Conservation (phyloP, 2,888 invertebrate genomes). For the Chymomyza caudatula region DNA sequence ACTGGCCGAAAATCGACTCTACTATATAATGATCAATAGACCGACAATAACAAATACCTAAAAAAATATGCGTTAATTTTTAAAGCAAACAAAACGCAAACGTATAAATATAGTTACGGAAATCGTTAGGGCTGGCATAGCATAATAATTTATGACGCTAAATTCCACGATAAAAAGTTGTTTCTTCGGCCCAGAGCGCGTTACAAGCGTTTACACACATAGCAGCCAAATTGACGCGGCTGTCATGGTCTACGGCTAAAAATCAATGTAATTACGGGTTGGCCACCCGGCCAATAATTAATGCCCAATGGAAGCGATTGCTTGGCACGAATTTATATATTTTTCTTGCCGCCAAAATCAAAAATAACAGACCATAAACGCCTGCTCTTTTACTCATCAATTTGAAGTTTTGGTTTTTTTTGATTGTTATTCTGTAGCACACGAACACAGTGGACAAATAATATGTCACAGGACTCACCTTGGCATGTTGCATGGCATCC, state of each 20-base stretch:
- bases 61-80: slow-evolving; percentile 58
- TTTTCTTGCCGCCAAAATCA: slow-evolving; percentile 46
- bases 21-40: slow-evolving; percentile 63
- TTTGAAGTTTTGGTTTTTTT: slow-evolving; percentile 13
- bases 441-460: slow-evolving; percentile 2
- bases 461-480: slow-evolving; percentile 80
- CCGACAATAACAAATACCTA: slow-evolving; percentile 23
- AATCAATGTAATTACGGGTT: slow-evolving; percentile 64
- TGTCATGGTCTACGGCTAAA: slow-evolving; percentile 30
- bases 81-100: slow-evolving; percentile 43
- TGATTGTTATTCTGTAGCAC: slow-evolving; percentile 6
- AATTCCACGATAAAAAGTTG: slow-evolving; percentile 27
- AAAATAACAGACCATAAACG: neutral
- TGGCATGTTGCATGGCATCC: slow-evolving; percentile 85
- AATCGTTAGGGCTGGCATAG: slow-evolving; percentile 4
- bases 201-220: slow-evolving; percentile 40
- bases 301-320: slow-evolving; percentile 35
- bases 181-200: too few relatives aligned
- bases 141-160: slow-evolving; percentile 62
- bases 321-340: slow-evolving; percentile 8
- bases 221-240: slow-evolving; percentile 55
- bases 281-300: slow-evolving; percentile 24
- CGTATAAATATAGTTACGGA: neutral
- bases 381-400: neutral
- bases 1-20: slow-evolving; percentile 5